A percentile compares a stretch with the other conserved stretches of the same genome.
Conservation (phyloP, 2,888 invertebrate genomes). For the Drosophila pseudotakahashii region DNA sequence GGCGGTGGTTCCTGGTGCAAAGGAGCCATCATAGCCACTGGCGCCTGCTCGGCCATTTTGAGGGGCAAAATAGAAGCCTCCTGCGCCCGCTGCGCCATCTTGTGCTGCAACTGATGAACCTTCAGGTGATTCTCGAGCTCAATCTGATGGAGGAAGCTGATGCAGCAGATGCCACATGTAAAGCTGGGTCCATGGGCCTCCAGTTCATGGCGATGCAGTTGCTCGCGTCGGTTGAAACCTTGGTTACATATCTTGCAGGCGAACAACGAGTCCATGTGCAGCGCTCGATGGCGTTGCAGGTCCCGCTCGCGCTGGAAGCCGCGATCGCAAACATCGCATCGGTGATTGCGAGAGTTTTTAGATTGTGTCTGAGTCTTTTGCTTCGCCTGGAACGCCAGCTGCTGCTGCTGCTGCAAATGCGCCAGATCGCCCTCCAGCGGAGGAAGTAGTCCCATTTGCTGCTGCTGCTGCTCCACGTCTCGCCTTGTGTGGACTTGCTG, state of each 20-base stretch:
- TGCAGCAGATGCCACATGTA: constrained; percentile 87
- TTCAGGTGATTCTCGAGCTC: constrained; percentile 82
- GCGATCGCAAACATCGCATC: constrained; percentile 88
- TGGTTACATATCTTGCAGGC: constrained; percentile 88
- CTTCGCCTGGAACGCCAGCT: constrained; percentile 41
- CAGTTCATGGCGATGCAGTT: constrained; percentile 87
- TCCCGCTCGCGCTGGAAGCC: constrained; percentile 89
- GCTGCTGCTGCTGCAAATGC: constrained; percentile 16
- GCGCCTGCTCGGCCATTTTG: constrained; percentile 18
- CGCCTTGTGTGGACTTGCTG: constrained; percentile 86
- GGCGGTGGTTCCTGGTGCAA: constrained; percentile 44
- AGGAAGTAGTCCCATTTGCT: constrained; percentile 39
- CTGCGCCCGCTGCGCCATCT: constrained; percentile 64
- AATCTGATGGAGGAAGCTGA: constrained; percentile 78
- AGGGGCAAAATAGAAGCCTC: constrained; percentile 53
- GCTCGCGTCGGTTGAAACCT: constrained; percentile 87
- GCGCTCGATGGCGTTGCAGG: constrained; percentile 88
- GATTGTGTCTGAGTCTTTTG: constrained; percentile 23
- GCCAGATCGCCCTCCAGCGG: constrained; percentile 19
- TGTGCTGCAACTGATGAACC: constrained; percentile 82
- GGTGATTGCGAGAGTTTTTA: constrained; percentile 85
- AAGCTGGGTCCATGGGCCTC: constrained; percentile 88
- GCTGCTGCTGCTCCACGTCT: constrained; percentile 66
- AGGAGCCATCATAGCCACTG: constrained; percentile 17
- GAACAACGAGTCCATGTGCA: constrained; percentile 89